Evolutionary conservation across 2,888 invertebrate species (phyloP).

Genomic region (Rhyacophila evoluta): DNA sequence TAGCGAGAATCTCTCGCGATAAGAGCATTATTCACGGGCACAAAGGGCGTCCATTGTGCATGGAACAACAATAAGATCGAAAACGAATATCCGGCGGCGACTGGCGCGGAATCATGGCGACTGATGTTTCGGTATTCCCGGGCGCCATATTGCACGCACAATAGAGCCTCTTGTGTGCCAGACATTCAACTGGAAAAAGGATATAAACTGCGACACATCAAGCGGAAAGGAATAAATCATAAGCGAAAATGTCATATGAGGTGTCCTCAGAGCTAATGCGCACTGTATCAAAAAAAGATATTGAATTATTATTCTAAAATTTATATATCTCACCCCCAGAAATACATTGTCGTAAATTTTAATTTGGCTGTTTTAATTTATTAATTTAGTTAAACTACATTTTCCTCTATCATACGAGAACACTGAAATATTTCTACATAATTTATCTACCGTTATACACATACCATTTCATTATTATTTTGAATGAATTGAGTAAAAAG

Average conservation of each 20-base stretch:
- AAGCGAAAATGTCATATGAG: neutral
- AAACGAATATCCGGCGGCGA: conserved; percentile 42
- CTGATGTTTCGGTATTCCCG: conserved; percentile 3
- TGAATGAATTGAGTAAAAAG: too few species aligned
- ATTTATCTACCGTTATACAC: too few species aligned
- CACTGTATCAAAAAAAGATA: too few species aligned
- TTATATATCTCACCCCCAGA: too few species aligned
- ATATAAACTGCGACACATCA: neutral
- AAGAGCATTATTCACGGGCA: conserved; percentile 49
- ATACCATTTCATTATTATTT: too few species aligned
- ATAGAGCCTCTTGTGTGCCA: conserved; percentile 21
- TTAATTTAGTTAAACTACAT: too few species aligned
- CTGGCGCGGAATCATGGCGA: conserved; percentile 24
- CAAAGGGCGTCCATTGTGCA: conserved; percentile 49
- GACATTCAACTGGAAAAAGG: conserved; percentile 22
- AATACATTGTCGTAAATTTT: too few species aligned
- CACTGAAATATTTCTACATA: too few species aligned
- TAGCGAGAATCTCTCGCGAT: conserved; percentile 38
- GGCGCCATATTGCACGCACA: conserved; percentile 27
- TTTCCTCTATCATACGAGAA: too few species aligned
- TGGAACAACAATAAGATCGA: conserved; percentile 53
- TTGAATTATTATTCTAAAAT: too few species aligned
- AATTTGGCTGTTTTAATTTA: too few species aligned
- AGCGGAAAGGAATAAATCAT: conserved; percentile 17
- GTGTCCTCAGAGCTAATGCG: neutral